Evolutionary conservation across 1,140 invertebrate species (phyloP).

Genomic region (Belonocnema kinseyi): DNA sequence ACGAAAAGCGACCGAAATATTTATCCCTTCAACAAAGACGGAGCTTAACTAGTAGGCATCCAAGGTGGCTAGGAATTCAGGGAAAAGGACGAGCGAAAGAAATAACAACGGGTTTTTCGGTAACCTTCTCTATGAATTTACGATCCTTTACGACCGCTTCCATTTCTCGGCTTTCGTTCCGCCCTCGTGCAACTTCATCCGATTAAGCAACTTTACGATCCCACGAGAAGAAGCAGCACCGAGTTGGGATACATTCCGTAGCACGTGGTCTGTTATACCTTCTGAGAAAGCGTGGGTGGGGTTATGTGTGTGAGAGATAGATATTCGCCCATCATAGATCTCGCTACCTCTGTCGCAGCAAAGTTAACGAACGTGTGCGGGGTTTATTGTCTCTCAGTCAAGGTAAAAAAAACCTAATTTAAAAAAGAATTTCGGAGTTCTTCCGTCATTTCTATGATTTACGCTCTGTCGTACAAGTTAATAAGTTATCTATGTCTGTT

Average conservation of each 20-base stretch:
- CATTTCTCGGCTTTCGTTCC: slow-evolving; percentile 53
- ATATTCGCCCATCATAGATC: slow-evolving; percentile 45
- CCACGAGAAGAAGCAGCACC: slow-evolving; percentile 36
- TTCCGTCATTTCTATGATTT: background rate
- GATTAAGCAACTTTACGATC: slow-evolving; percentile 66
- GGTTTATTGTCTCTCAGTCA: slow-evolving; percentile 20
- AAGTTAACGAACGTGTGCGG: slow-evolving; percentile 43
- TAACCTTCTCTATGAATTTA: slow-evolving; percentile 3
- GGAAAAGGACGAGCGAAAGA: slow-evolving; percentile 41
- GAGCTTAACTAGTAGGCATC: slow-evolving; percentile 44
- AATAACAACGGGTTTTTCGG: slow-evolving; percentile 20
- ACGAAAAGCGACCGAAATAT: slow-evolving; percentile 5
- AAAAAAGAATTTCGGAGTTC: background rate
- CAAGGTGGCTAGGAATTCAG: slow-evolving; percentile 49
- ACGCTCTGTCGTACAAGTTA: background rate
- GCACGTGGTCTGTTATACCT: slow-evolving; percentile 15
- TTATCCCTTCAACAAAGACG: slow-evolving; percentile 38
- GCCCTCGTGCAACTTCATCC: slow-evolving; percentile 54
- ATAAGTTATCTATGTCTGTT: background rate
- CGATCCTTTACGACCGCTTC: slow-evolving; percentile 60
- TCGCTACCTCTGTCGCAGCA: slow-evolving; percentile 23
- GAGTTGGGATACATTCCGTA: slow-evolving; percentile 36
- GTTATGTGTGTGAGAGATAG: background rate
- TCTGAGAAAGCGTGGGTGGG: background rate
- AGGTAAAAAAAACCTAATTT: background rate